These are phyloP conservation scores for Neocloeon triangulifer DNA, from an alignment of 1,140 invertebrate genomes.

Conservation along the genomic window DNA sequence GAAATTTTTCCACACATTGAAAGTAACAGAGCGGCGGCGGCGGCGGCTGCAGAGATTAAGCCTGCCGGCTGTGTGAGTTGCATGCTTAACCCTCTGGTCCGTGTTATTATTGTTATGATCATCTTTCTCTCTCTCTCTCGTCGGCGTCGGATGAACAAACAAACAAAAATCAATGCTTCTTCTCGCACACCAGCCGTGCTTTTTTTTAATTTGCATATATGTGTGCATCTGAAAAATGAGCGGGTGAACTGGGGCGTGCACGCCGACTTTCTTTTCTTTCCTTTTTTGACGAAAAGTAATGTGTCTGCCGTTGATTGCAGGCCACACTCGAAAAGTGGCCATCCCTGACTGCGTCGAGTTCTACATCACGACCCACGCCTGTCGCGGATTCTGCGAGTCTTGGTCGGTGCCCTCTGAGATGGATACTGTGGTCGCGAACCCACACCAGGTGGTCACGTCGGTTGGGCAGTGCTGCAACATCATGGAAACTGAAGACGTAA, in stretches of 20 bases:
- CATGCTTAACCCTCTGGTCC: too few species aligned
- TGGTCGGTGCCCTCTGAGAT: slow-evolving; percentile 44
- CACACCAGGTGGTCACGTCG: slow-evolving; percentile 50
- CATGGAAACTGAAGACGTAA: slow-evolving; percentile 61
- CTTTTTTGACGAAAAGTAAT: slow-evolving; percentile 3
- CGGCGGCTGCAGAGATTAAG: background rate
- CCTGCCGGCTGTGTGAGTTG: background rate
- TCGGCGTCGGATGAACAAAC: background rate
- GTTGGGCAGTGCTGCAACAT: slow-evolving; percentile 77
- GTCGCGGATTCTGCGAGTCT: slow-evolving; percentile 64
- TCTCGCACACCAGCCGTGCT: background rate
- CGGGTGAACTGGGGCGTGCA: background rate
- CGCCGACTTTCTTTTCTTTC: background rate
- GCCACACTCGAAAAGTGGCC: slow-evolving; percentile 50
- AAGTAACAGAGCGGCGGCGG: too few species aligned
- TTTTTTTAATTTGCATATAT: background rate
- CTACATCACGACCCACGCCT: slow-evolving; percentile 64
- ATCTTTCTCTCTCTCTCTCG: background rate
- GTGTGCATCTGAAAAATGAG: background rate
- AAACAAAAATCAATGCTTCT: background rate
- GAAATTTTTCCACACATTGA: too few species aligned
- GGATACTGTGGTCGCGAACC: slow-evolving; percentile 26
- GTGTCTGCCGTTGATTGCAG: slow-evolving; percentile 19
- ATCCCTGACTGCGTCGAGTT: slow-evolving; percentile 69
- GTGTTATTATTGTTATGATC: too few species aligned